phyloP scores from a whole-genome alignment of 53 echinoderm and acorn worm genomes.

The Luidia sarsii region DNA sequence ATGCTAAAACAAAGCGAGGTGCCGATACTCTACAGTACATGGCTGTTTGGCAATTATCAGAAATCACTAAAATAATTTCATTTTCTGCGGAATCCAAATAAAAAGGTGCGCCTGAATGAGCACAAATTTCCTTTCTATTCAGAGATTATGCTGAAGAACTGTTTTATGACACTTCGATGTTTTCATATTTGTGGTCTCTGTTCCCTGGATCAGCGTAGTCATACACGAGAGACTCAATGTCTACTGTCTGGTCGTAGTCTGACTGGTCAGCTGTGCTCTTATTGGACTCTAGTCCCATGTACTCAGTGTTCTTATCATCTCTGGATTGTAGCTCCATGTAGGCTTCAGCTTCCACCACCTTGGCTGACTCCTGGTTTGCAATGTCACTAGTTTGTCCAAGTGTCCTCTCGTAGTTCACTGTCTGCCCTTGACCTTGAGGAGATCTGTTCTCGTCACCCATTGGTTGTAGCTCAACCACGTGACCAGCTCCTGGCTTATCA shows the following conservation, averaged over 20 bases:
- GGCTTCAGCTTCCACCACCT: background rate
- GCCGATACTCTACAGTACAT: too few species aligned
- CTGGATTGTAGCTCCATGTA: background rate
- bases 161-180: background rate
- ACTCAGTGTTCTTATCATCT: background rate
- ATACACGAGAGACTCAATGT: background rate
- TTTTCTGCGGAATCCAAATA: too few species aligned
- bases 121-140: too few species aligned
- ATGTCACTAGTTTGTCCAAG: background rate
- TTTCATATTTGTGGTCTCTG: too few species aligned
- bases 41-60: too few species aligned
- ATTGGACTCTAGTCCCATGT: background rate
- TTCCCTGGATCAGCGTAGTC: background rate
- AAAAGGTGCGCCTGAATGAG: too few species aligned
- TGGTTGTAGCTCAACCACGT: slow-evolving; percentile 32
- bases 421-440: background rate
- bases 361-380: background rate
- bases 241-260: background rate
- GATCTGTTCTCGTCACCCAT: slow-evolving; percentile 30
- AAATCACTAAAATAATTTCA: too few species aligned
- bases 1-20: too few species aligned
- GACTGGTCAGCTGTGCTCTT: background rate
- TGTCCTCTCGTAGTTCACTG: background rate
- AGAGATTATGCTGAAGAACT: too few species aligned
- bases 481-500: slow-evolving; percentile 2